Base-by-base conservation (phyloP, 35 echinoderm and acorn worm species). In the Chiridota heheva region DNA sequence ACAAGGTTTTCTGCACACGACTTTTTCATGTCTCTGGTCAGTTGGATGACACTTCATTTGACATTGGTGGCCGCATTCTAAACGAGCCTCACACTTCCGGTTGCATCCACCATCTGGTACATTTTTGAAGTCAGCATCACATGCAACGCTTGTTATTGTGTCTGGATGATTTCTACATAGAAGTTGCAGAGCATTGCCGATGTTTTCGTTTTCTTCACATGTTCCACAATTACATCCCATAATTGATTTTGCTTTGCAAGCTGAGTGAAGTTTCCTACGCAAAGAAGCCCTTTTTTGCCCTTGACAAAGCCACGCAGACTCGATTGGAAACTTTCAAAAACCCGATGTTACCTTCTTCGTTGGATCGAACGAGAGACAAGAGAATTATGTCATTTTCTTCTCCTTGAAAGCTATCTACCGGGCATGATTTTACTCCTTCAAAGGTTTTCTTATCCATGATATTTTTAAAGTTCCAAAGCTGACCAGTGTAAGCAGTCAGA, bases 381-480 rank as follows among this genome's bases (percentile, higher is more conserved):
- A 94, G 55, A 45, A 94, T 80, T 33, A 94, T 88, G 57, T 94
- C 91, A 81, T 72, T 80, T 29, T 94, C 87, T 62, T 90, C 91
- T 40, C 91, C 91, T 42, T 84, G 86, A 38, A 68, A 94, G 42
- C 56, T 78, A 66, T 94, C 86, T 35, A 89, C 28, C 25, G 67
- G 41, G 25, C 46, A 38, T 5, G 85, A 41, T 51, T 36, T 35
- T 32, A 94, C 69, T n/a, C 44, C 55, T 83, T 72, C 33, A 42
- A 84, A 67, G n/a, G 28, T 25, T 51, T 30, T 3, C 53, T 81
- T 70, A 4, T 51, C 33, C 63, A 81, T 57, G 1, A 78, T 27
- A 0, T 57, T 40, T 29, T 73, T 78, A 59, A 93, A 76, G 43
- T 31, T 62, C 7, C 48, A 31, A 20, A 77, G 70, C 43, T 88